phyloP scores from a whole-genome alignment of 2,113 vertebrate species.

The Leptodactylus fuscus region DNA sequence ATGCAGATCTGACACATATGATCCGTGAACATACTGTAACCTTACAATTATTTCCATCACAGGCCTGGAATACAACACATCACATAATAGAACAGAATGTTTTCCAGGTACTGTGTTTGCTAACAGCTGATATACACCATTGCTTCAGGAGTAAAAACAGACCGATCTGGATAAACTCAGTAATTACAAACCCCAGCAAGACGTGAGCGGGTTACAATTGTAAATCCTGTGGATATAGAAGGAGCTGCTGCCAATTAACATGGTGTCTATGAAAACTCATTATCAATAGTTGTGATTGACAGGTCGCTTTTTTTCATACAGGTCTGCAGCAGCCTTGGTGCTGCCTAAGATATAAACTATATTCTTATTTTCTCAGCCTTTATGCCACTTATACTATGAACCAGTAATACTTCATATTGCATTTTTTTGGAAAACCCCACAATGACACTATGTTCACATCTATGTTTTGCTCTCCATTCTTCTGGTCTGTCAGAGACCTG shows the following conservation, averaged over 20 bases:
- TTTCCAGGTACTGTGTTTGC: neutral
- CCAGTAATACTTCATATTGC: too few species aligned
- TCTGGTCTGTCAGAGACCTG: too few species aligned
- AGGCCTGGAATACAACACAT: neutral
- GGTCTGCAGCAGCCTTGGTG: neutral
- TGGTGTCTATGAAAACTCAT: neutral
- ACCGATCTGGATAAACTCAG: conserved; percentile 15
- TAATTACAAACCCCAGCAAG: neutral
- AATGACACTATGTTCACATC: too few species aligned
- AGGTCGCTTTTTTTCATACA: neutral
- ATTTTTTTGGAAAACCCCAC: too few species aligned
- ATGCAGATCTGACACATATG: too few species aligned
- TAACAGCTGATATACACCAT: neutral
- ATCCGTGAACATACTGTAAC: too few species aligned
- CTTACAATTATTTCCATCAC: neutral
- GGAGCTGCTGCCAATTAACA: neutral
- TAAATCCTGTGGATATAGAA: too few species aligned
- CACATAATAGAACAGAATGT: neutral
- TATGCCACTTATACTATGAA: too few species aligned
- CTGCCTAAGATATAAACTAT: neutral
- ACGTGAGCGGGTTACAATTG: neutral
- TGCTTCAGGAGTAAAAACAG: neutral
- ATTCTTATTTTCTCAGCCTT: neutral
- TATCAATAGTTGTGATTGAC: neutral
- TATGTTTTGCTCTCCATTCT: too few species aligned